These are phyloP conservation scores for Lonchura striata DNA, from an alignment of 2,113 vertebrate genomes.

Conservation along the genomic window DNA sequence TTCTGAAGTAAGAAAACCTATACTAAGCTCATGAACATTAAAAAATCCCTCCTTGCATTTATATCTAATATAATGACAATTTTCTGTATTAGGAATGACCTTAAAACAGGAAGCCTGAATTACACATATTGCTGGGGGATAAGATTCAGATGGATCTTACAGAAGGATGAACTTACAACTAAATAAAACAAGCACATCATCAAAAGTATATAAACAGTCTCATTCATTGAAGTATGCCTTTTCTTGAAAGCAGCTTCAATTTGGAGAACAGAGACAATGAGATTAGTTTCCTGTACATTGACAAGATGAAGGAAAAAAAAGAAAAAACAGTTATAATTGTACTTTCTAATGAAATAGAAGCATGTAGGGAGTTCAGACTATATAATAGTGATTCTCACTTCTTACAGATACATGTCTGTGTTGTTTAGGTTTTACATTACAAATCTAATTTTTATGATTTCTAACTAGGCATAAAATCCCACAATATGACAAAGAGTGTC, in stretches of 20 bases:
- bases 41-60: background rate
- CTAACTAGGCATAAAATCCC: background rate
- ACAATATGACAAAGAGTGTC: background rate
- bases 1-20: background rate
- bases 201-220: constrained; percentile 11
- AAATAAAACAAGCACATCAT: constrained; percentile 46
- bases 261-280: background rate
- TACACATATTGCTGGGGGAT: background rate
- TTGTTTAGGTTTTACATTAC: background rate
- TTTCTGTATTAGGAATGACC: background rate
- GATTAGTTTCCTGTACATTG: background rate
- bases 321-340: background rate
- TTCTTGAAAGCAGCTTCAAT: background rate
- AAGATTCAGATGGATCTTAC: background rate
- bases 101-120: background rate
- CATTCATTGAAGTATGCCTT: background rate
- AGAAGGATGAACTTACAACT: constrained; percentile 5
- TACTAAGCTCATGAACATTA: background rate
- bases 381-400: background rate
- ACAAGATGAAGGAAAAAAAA: background rate
- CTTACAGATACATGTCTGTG: background rate
- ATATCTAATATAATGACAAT: background rate
- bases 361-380: background rate
- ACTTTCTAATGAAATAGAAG: background rate
- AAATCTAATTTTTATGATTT: background rate